A percentile compares a stretch with the other conserved stretches of the same genome.
Conservation (phyloP, 2,797 vertebrate species). For the Pachyuromys duprasi region DNA sequence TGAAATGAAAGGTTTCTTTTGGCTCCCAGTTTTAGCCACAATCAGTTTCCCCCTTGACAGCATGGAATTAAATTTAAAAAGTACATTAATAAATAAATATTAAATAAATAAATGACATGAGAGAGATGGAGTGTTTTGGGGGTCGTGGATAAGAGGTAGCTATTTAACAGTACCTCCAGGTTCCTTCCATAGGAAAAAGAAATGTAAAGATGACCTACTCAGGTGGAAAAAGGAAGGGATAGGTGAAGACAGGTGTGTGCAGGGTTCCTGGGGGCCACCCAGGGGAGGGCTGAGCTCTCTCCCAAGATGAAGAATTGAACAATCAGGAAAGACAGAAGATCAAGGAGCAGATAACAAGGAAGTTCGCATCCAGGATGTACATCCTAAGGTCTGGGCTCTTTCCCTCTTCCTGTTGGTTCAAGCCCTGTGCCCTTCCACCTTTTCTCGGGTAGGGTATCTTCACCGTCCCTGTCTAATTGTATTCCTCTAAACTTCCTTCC, state of each 20-base stretch:
- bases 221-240: neutral
- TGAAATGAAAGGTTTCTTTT: neutral
- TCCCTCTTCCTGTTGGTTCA: neutral
- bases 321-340: no score
- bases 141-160: neutral
- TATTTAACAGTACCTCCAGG: neutral
- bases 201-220: neutral
- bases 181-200: neutral
- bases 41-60: neutral
- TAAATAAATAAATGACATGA: neutral
- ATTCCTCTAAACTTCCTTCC: no score
- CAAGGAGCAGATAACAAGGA: no score
- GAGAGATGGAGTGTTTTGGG: neutral
- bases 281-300: neutral
- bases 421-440: neutral
- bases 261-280: neutral
- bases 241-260: neutral
- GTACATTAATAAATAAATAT: neutral
- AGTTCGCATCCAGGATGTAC: neutral
- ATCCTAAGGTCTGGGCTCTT: neutral
- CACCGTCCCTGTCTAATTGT: no score
- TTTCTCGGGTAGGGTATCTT: neutral
- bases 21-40: neutral
- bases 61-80: neutral
- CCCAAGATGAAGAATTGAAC: no score